Percentiles rank a stretch among this genome's conserved stretches.
Conservation (phyloP, 2,797 vertebrate species). For the Serranus cabrilla region DNA sequence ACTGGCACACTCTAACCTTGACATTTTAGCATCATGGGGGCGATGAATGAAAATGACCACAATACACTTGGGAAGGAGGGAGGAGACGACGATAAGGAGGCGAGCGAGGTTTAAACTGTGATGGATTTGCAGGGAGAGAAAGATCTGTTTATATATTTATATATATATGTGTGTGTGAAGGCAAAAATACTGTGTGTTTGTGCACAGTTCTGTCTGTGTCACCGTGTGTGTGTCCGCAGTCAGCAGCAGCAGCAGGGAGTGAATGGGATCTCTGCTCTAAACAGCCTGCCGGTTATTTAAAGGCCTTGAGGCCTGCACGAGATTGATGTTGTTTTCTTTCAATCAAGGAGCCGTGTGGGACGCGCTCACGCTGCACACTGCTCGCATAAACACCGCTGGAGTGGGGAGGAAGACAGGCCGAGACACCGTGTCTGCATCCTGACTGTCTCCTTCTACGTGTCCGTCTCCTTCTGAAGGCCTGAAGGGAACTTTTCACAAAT, state of each 20-base stretch:
- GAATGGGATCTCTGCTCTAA: constrained; percentile 58
- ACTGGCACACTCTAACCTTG: constrained; percentile 79
- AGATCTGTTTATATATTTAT: constrained; percentile 26
- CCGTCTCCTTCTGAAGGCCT: constrained; percentile 11
- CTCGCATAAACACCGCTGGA: constrained; percentile 68
- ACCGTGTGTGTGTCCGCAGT: constrained; percentile 38
- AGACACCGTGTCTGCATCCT: constrained; percentile 60
- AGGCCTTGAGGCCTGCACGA: constrained; percentile 69
- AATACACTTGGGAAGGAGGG: constrained; percentile 53
- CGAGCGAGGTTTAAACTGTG: constrained; percentile 44
- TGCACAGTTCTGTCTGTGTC: constrained; percentile 8
- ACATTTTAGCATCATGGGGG: constrained; percentile 74
- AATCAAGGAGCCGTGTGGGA: constrained; percentile 80
- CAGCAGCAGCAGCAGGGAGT: constrained; percentile 43
- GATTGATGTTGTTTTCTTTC: constrained; percentile 87
- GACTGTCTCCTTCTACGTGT: constrained; percentile 14
- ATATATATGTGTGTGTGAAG: constrained; percentile 3
- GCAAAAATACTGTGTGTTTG: constrained; percentile 16
- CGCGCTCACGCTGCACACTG: constrained; percentile 60
- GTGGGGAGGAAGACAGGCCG: constrained; percentile 49
- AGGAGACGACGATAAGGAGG: constrained; percentile 39
- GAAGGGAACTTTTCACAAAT: constrained; percentile 27
- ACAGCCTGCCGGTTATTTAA: constrained; percentile 77
- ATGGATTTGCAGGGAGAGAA: constrained; percentile 29
- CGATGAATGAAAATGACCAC: constrained; percentile 79